Percentiles rank a stretch among this genome's conserved stretches.
These are phyloP conservation scores for Sorex fumeus DNA, from an alignment of 2,113 vertebrate species.

Conservation along the genomic window DNA sequence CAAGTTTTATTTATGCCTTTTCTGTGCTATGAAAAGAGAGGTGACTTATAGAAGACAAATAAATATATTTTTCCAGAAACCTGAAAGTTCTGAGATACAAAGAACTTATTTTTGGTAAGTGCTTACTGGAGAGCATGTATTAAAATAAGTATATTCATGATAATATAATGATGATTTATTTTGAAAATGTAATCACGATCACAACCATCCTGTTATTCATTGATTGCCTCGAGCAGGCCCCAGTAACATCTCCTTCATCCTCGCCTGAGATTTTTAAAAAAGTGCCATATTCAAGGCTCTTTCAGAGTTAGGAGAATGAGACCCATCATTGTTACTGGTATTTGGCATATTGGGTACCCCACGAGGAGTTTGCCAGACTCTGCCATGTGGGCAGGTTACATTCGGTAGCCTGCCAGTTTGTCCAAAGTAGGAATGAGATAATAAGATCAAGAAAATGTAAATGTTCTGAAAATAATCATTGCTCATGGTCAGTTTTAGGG, in stretches of 20 bases:
- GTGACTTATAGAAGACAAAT: conserved; percentile 14
- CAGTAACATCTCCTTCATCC: too few relatives aligned
- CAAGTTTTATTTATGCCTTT: neutral
- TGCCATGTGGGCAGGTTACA: too few relatives aligned
- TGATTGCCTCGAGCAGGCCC: too few relatives aligned
- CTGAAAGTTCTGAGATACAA: conserved; percentile 28
- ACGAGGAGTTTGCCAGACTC: too few relatives aligned
- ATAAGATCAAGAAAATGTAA: neutral
- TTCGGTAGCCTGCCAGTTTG: too few relatives aligned
- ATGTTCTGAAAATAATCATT: conserved; percentile 7
- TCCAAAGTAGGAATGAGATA: too few relatives aligned
- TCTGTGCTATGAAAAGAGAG: neutral
- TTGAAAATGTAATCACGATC: conserved; percentile 1
- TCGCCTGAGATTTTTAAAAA: too few relatives aligned
- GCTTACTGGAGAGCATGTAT: neutral
- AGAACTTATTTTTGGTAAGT: conserved; percentile 26
- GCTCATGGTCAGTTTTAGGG: neutral
- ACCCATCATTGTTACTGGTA: too few relatives aligned
- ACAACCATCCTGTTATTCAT: too few relatives aligned
- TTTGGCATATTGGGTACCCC: too few relatives aligned
- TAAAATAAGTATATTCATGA: conserved; percentile 5
- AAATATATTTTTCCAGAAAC: conserved; percentile 7
- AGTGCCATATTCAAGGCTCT: too few relatives aligned
- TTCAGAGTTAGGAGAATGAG: too few relatives aligned
- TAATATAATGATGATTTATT: neutral